Evolutionary conservation across 1,140 invertebrate genomes (phyloP), one percentile per base, ranked within the genome.

Genomic region (Caenorhabditis briggsae): DNA sequence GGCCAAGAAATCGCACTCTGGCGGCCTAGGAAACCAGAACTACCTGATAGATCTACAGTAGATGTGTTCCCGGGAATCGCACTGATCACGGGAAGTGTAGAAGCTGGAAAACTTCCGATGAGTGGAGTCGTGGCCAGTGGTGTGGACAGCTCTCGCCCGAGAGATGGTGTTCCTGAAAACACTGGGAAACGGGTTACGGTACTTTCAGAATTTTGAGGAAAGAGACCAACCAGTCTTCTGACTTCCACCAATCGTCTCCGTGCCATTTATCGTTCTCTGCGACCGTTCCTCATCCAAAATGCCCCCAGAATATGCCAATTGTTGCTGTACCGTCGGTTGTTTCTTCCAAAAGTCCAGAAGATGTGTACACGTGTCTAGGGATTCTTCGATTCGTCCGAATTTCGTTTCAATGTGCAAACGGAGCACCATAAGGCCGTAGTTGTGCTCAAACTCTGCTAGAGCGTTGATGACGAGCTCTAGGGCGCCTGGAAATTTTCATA

Each of bases 371-470:
- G 91, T 91, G 18, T 89, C 83, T 12, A 91, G 64, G 5, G 90
- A 90, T 53, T 91, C 90, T 33, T 91, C 90, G 14, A 91, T 85
- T 43, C 91, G 64, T 0, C 90, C 90, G 65, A 90, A 92, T 87
- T 90, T 92, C 25, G 87, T 61, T 82, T 92, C 91, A 12, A 92
- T 82, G 65, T 92, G 91, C 5, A 92, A 86, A 25, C 90, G 70
- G 25, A 92, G 82, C 5, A 92, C 91, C 20, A 92, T 64, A 1
- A 92, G 86, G 11, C 91, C 91, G 83, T 92, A 92, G 85, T 92
- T 90, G n/a, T 85, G 84, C 18, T 92, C 92, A 70, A 92, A 92
- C n/a, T 92, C 89, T 41, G 82, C 56, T 20, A 92, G 82, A 14
- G 90, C 89, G 16, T 90, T 88, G 58, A 89, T 84, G 14, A 92